A percentile compares a stretch with the other conserved stretches of the same genome.
These are phyloP conservation scores for Diuraphis noxia DNA, from an alignment of 1,140 invertebrate species.

Conservation along the genomic window DNA sequence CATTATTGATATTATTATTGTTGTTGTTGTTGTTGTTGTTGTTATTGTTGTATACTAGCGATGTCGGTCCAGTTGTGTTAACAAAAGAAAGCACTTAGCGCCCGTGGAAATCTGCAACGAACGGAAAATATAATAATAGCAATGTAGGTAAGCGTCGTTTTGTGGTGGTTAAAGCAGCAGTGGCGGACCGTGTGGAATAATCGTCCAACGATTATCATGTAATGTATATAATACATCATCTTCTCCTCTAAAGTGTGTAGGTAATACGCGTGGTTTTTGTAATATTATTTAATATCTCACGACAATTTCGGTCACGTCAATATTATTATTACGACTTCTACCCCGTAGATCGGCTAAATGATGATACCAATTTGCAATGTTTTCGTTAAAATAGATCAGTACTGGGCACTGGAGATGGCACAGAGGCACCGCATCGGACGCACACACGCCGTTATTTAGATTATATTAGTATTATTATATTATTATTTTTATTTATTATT, in stretches of 20 bases:
- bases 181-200: neutral
- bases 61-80: neutral
- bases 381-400: neutral
- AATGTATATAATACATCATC: neutral
- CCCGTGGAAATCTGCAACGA: neutral
- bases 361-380: neutral
- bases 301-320: neutral
- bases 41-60: neutral
- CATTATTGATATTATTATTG: neutral
- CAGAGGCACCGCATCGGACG: too few relatives aligned
- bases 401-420: too few relatives aligned
- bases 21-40: neutral
- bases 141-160: neutral
- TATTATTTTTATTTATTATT: too few relatives aligned
- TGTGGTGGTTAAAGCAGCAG: neutral
- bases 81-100: slow-evolving; percentile 45
- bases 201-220: neutral
- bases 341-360: too few relatives aligned
- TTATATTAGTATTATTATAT: too few relatives aligned
- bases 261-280: neutral
- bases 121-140: neutral
- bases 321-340: neutral
- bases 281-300: neutral
- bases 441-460: too few relatives aligned
- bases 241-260: neutral